These are phyloP conservation scores for Micrasema longulum DNA, from an alignment of 1,140 invertebrate species.

Conservation along the genomic window DNA sequence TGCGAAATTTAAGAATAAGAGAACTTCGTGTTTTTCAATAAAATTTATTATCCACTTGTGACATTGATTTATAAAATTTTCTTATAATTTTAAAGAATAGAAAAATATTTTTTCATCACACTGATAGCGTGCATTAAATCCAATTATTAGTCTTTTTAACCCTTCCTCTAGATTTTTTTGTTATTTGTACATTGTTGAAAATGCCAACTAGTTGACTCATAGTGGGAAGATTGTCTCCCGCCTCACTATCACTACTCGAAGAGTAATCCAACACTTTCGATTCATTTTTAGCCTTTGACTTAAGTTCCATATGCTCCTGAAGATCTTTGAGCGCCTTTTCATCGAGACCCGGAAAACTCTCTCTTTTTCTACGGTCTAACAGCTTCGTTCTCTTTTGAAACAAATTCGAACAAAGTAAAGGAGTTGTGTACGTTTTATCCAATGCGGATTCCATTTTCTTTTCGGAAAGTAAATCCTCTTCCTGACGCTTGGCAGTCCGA, in stretches of 20 bases:
- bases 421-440: background rate
- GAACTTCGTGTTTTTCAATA: too few relatives aligned
- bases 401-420: constrained; percentile 17
- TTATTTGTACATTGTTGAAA: constrained; percentile 47
- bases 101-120: too few relatives aligned
- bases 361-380: constrained; percentile 47
- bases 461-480: background rate
- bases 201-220: constrained; percentile 47
- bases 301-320: constrained; percentile 24
- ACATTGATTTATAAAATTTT: too few relatives aligned
- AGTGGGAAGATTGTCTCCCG: constrained; percentile 25
- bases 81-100: too few relatives aligned
- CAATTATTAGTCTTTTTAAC: constrained; percentile 50
- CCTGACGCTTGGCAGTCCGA: background rate
- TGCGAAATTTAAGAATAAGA: too few relatives aligned
- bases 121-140: constrained; percentile 27
- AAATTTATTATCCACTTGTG: too few relatives aligned
- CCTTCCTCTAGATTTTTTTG: constrained; percentile 42
- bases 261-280: constrained; percentile 33
- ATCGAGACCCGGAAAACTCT: constrained; percentile 37
- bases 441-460: background rate
- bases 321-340: constrained; percentile 32
- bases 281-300: constrained; percentile 34
- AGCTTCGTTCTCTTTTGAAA: constrained; percentile 44
- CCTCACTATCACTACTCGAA: constrained; percentile 28